phyloP scores from a whole-genome alignment of 2,113 vertebrate genomes.

The Pterocles burchelli region DNA sequence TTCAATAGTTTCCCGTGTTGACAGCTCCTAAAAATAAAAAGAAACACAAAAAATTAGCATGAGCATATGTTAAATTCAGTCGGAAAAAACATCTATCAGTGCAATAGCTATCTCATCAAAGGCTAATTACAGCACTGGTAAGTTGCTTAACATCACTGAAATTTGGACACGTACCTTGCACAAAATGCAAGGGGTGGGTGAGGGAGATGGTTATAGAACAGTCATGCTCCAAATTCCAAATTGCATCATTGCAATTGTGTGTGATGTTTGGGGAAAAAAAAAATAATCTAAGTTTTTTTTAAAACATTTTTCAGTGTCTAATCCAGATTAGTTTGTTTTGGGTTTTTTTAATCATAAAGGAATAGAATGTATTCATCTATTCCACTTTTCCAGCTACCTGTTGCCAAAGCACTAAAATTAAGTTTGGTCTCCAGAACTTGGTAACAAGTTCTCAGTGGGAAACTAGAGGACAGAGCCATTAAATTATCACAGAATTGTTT shows the following conservation, averaged over 20 bases:
- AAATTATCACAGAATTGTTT: background rate
- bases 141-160: background rate
- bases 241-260: background rate
- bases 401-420: background rate
- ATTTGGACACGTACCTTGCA: background rate
- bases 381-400: background rate
- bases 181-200: background rate
- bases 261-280: background rate
- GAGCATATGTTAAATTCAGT: background rate
- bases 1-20: conserved; percentile 74
- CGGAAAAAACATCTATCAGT: background rate
- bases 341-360: background rate
- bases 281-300: background rate
- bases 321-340: background rate
- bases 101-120: background rate
- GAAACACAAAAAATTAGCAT: background rate
- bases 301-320: background rate
- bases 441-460: background rate
- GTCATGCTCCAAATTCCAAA: conserved; percentile 12
- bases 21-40: conserved; percentile 66
- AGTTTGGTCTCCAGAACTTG: background rate
- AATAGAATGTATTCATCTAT: background rate
- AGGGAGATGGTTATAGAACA: conserved; percentile 30
- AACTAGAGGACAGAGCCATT: background rate
- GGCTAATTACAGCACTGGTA: background rate